Evolutionary conservation across 2,797 vertebrate genomes (phyloP).

Genomic region (Neosilurus hyrtlii): DNA sequence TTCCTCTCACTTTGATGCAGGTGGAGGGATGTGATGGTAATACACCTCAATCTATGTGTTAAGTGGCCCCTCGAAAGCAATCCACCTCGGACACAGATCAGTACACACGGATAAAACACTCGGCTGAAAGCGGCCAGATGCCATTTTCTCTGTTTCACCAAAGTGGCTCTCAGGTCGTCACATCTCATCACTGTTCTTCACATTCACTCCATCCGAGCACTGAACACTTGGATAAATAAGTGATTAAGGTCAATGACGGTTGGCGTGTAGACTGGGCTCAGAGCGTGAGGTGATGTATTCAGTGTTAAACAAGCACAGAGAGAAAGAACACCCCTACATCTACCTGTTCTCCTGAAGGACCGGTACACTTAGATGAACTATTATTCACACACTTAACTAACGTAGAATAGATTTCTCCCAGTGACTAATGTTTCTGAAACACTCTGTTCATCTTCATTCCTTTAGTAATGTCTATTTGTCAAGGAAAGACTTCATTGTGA

Average conservation of each 20-base stretch:
- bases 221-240: slow-evolving; percentile 73
- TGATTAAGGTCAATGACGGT: slow-evolving; percentile 71
- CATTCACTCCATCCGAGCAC: slow-evolving; percentile 67
- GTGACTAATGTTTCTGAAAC: neutral
- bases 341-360: neutral
- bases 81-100: slow-evolving; percentile 52
- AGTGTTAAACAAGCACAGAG: slow-evolving; percentile 12
- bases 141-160: slow-evolving; percentile 69
- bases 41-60: slow-evolving; percentile 43
- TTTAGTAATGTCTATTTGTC: neutral
- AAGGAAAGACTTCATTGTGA: neutral
- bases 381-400: neutral
- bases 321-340: neutral
- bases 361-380: neutral
- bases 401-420: neutral
- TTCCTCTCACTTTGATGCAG: slow-evolving; percentile 42
- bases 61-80: slow-evolving; percentile 51
- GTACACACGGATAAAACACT: slow-evolving; percentile 58
- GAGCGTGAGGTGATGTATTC: slow-evolving; percentile 14
- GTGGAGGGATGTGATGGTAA: slow-evolving; percentile 24
- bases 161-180: slow-evolving; percentile 65
- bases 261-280: neutral
- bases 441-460: neutral
- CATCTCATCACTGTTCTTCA: slow-evolving; percentile 70
- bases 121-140: slow-evolving; percentile 59